Evolutionary conservation across 2,888 invertebrate species (phyloP).

Genomic region (Tenthredo distinguenda): DNA sequence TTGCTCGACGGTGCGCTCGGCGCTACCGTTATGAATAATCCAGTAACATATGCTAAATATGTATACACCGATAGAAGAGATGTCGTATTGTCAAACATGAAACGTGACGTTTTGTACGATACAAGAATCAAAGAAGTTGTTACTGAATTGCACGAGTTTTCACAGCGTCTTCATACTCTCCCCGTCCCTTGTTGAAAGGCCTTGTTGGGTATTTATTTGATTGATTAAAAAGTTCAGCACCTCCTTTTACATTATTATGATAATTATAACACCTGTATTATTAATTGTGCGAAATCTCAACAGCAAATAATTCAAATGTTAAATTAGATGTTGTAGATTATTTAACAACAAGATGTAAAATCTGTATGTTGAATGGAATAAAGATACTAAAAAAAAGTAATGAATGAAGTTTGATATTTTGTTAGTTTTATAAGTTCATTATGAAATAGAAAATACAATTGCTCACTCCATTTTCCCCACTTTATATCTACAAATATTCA

Average conservation of each 20-base stretch:
- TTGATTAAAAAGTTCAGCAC: neutral
- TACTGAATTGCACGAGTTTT: constrained; percentile 65
- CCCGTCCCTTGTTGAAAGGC: constrained; percentile 61
- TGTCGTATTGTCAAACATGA: constrained; percentile 64
- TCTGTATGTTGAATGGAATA: constrained; percentile 30
- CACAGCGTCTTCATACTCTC: constrained; percentile 61
- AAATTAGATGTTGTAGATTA: constrained; percentile 19
- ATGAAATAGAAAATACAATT: neutral
- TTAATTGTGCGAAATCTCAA: neutral
- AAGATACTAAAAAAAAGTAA: neutral
- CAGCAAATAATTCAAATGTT: neutral
- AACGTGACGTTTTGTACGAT: constrained; percentile 63
- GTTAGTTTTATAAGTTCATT: neutral
- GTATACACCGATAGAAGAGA: constrained; percentile 64
- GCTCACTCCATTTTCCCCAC: neutral
- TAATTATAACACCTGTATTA: neutral
- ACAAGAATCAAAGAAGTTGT: constrained; percentile 66
- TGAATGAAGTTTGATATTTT: neutral
- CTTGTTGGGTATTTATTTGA: neutral
- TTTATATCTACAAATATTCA: constrained; percentile 6
- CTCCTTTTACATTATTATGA: neutral
- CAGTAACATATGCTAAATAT: constrained; percentile 58
- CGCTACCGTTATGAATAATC: constrained; percentile 63
- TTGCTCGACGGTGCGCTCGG: constrained; percentile 65
- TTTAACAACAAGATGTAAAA: neutral